phyloP scores from a whole-genome alignment of 2,888 invertebrate genomes.

The Ectropis crepuscularia region DNA sequence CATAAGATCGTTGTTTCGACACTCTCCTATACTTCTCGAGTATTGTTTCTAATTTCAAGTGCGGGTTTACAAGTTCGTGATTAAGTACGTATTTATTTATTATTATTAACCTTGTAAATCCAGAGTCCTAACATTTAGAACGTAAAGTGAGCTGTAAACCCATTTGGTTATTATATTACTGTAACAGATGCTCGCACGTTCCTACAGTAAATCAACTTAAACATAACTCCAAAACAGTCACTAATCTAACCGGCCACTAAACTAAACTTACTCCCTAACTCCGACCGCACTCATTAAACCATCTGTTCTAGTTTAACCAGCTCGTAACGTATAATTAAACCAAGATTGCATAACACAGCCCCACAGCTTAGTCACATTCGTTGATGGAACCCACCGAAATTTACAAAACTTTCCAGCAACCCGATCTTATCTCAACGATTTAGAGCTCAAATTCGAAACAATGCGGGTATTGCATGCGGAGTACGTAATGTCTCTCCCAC shows the following conservation, averaged over 20 bases:
- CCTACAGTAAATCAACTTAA: not conserved
- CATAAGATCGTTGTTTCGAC: too few species aligned
- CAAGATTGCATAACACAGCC: slow-evolving; percentile 41
- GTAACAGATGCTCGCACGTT: too few species aligned
- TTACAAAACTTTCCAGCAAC: not conserved
- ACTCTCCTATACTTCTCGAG: too few species aligned
- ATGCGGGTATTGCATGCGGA: slow-evolving; percentile 18
- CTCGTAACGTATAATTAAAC: slow-evolving; percentile 43
- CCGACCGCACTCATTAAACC: slow-evolving; percentile 37
- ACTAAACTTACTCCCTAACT: slow-evolving; percentile 33
- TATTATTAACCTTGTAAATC: too few species aligned
- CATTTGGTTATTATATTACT: too few species aligned
- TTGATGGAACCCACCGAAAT: slow-evolving; percentile 21
- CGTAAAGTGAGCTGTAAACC: too few species aligned
- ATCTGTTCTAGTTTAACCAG: slow-evolving; percentile 42
- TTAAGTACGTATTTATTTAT: too few species aligned
- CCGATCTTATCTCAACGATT: slow-evolving; percentile 14
- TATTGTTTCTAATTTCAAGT: too few species aligned
- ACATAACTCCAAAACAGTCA: slow-evolving; percentile 6
- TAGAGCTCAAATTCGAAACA: slow-evolving; percentile 27
- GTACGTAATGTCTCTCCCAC: slow-evolving; percentile 30
- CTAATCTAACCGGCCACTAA: slow-evolving; percentile 14
- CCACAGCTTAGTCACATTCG: slow-evolving; percentile 35
- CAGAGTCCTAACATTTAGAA: too few species aligned
- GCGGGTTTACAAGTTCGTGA: too few species aligned